A percentile compares a stretch with the other conserved stretches of the same genome.
Evolutionary conservation across 1,140 invertebrate genomes (phyloP).

Genomic region (Myzus persicae): DNA sequence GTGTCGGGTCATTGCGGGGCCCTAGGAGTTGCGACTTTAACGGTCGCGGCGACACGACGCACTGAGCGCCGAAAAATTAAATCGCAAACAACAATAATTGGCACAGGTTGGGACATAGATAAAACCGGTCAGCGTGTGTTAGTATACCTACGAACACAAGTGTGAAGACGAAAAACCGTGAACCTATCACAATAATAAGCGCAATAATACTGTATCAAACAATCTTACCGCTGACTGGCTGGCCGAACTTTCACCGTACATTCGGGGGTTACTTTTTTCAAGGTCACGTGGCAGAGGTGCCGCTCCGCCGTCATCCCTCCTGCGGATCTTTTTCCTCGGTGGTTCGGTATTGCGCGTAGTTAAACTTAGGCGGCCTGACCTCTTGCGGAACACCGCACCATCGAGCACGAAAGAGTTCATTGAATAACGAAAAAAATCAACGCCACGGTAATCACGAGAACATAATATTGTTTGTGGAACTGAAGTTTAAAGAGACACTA

Average conservation of each 20-base stretch:
- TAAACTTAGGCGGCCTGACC: neutral
- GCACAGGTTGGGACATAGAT: neutral
- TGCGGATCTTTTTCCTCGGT: neutral
- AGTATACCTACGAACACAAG: too few relatives aligned
- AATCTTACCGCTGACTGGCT: neutral
- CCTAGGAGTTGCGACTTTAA: neutral
- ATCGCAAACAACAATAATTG: neutral
- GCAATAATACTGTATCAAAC: too few relatives aligned
- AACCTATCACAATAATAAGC: too few relatives aligned
- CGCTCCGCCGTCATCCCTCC: fast-evolving
- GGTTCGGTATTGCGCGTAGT: neutral
- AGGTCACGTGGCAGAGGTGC: neutral
- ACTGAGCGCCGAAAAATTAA: neutral
- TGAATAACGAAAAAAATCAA: neutral
- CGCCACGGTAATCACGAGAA: neutral
- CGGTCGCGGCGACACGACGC: neutral
- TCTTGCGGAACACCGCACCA: neutral
- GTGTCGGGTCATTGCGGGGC: too few relatives aligned
- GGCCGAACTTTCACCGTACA: neutral
- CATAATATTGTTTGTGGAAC: neutral
- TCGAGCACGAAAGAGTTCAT: neutral
- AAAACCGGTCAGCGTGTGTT: neutral
- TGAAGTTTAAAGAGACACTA: neutral
- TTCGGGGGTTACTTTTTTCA: neutral
- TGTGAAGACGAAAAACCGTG: neutral